Evolutionary conservation across 2,113 vertebrate species (phyloP).

Genomic region (Onychorhynchus coronatus): DNA sequence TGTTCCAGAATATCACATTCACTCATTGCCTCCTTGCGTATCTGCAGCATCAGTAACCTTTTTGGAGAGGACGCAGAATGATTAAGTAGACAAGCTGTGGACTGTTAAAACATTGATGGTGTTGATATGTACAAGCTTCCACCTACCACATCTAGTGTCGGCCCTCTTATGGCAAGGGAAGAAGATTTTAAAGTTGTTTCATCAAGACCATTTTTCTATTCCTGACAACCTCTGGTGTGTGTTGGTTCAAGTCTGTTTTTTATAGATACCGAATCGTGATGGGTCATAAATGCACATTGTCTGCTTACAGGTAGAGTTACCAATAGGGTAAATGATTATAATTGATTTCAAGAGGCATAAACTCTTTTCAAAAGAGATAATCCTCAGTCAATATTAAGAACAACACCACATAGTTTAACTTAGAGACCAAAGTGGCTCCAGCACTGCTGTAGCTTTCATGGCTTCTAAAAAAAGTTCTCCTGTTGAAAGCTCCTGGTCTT

Average conservation of each 20-base stretch:
- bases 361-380: not conserved
- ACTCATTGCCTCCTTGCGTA: not conserved
- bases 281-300: not conserved
- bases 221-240: not conserved
- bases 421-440: not conserved
- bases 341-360: not conserved
- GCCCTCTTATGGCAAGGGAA: not conserved
- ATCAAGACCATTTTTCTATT: not conserved
- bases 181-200: not conserved
- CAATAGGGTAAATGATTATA: not conserved
- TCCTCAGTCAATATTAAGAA: not conserved
- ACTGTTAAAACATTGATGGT: not conserved
- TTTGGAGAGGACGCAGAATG: not conserved
- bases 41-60: not conserved
- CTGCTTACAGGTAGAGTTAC: not conserved
- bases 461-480: not conserved
- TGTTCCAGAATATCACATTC: not conserved
- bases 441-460: not conserved
- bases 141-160: not conserved
- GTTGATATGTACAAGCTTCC: not conserved
- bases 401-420: not conserved
- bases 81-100: not conserved
- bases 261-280: not conserved
- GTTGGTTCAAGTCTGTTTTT: not conserved
- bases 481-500: not conserved